phyloP scores from a whole-genome alignment of 2,888 invertebrate species.

The Cybosia mesomella region DNA sequence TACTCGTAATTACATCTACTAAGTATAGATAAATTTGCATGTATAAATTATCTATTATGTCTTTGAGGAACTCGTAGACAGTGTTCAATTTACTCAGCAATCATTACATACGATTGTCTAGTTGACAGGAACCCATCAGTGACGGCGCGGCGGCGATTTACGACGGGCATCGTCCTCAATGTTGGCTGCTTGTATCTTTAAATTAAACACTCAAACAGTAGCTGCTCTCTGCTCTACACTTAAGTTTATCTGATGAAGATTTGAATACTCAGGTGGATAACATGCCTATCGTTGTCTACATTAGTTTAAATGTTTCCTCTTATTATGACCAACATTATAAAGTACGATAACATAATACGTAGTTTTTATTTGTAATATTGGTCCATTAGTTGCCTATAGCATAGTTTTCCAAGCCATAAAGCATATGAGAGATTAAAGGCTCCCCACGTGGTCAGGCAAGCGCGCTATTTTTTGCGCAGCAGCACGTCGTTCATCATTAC shows the following conservation, averaged over 20 bases:
- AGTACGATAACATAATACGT: constrained; percentile 49
- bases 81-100: constrained; percentile 54
- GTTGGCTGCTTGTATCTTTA: constrained; percentile 64
- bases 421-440: constrained; percentile 48
- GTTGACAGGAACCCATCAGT: constrained; percentile 59
- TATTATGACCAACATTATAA: constrained; percentile 21
- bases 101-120: constrained; percentile 43
- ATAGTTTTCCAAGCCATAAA: constrained; percentile 4
- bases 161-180: constrained; percentile 52
- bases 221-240: constrained; percentile 29
- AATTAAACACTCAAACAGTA: constrained; percentile 58
- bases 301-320: constrained; percentile 20
- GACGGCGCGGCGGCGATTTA: constrained; percentile 61
- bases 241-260: constrained; percentile 58
- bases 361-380: constrained; percentile 62
- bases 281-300: constrained; percentile 25
- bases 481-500: constrained; percentile 81
- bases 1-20: background rate
- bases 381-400: constrained; percentile 61
- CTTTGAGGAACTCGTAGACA: constrained; percentile 31
- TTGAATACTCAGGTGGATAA: constrained; percentile 50
- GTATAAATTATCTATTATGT: constrained; percentile 12
- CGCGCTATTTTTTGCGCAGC: constrained; percentile 70
- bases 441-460: constrained; percentile 76
- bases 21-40: constrained; percentile 16